Base-by-base conservation (phyloP, 2,888 invertebrate species). In the Ptychoptera contaminata region DNA sequence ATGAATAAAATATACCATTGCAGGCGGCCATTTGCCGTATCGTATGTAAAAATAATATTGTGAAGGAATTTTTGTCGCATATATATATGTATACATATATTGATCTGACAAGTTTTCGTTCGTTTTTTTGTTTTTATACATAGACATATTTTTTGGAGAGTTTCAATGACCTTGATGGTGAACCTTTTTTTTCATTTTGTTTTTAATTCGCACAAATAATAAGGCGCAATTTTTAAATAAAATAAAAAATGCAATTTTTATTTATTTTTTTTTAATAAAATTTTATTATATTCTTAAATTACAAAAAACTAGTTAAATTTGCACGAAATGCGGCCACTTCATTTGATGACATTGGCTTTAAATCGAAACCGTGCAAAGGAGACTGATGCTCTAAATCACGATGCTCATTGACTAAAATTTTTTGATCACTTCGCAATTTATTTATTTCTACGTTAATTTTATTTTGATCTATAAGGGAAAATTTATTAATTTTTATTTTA, bases 381-480 rank as follows among this genome's bases (percentile, higher is more conserved):
- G 56, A 50, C 12, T 53, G 54, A 43, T 57, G 56, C 42, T 66
- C 65, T 45, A 65, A 51, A 37, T 67, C 62, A 1, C 66, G 58
- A 50, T 59, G 65, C 41, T 63, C 55, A 45, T 62, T 62, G 0
- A 65, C 57, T 46, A 65, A 50, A 38, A 59, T 47, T 47, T 63
- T 64, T 48, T 67, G 66, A 8, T 66, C 57, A 0, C 64, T 63
- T 12, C 57, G 55, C 7, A 65, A 52, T 44, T 61, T 52, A 42
- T 62, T 60, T 11, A 65, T 63, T 54, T 65, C 59, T 8, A 51
- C 51, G 35, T 57, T 56, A 41, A 67, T 62, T 52, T 59, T 55
- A 8, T 51, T 42, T 51, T 62, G 62, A 56, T 66, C 65, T 66
- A 35, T 12, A 10, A 31, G 32, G 31, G 4, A 37, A 34, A 41